Conservation (phyloP, 2,113 vertebrate genomes). For the Dasypus novemcinctus region DNA sequence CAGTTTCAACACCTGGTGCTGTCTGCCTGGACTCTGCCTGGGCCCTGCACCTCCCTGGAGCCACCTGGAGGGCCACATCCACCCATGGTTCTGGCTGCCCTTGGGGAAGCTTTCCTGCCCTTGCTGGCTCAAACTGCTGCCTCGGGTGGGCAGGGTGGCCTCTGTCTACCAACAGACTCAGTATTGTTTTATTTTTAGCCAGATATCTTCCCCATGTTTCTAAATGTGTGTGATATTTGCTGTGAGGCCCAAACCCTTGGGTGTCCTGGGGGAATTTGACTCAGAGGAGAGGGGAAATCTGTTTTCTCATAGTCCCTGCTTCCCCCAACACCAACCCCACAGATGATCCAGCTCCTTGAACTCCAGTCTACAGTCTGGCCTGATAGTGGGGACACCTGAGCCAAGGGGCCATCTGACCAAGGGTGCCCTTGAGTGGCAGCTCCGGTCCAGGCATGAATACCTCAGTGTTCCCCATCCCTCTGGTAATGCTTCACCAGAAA, state of each 20-base stretch:
- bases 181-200: conserved; percentile 24
- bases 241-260: not conserved
- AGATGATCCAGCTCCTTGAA: not conserved
- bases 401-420: not conserved
- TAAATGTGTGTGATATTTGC: not conserved
- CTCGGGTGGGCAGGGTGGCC: not conserved
- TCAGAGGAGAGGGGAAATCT: not conserved
- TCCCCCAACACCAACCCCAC: not conserved
- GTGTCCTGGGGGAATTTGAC: not conserved
- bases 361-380: not conserved
- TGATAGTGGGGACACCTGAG: not conserved
- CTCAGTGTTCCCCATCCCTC: not conserved
- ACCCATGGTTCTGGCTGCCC: not conserved
- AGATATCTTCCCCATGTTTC: conserved; percentile 28
- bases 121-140: not conserved
- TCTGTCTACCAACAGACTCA: conserved; percentile 18
- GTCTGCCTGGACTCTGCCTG: not conserved
- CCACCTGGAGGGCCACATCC: not conserved
- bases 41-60: not conserved
- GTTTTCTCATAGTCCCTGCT: not conserved
- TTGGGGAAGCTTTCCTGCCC: not conserved
- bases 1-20: not conserved
- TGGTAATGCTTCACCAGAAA: conserved; percentile 51
- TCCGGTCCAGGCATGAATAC: conserved; percentile 16
- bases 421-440: not conserved